phyloP scores from a whole-genome alignment of 2,888 invertebrate species.

The Hirtodrosophila alboralis region DNA sequence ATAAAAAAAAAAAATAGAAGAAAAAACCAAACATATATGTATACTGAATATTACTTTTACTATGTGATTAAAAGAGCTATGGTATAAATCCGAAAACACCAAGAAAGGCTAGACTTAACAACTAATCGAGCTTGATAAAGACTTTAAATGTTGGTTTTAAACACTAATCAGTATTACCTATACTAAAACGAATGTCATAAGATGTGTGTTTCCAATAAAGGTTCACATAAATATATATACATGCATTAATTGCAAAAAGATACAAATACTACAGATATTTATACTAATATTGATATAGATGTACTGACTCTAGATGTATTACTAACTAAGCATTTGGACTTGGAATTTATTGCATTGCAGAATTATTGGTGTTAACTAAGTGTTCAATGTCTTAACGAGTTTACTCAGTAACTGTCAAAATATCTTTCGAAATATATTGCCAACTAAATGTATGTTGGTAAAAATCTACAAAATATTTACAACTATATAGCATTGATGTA shows the following conservation, averaged over 20 bases:
- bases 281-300: background rate
- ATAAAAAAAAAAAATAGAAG: no score
- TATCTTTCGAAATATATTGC: conserved; percentile 5
- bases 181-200: conserved; percentile 8
- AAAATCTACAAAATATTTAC: no score
- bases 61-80: conserved; percentile 11
- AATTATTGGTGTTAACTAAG: conserved; percentile 4
- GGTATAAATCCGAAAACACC: background rate
- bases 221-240: conserved; percentile 10
- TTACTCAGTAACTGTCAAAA: conserved; percentile 15
- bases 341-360: conserved; percentile 12
- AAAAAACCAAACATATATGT: background rate
- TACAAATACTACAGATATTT: conserved; percentile 3
- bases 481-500: background rate
- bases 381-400: conserved; percentile 31
- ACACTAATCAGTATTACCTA: conserved; percentile 5
- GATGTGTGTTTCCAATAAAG: conserved; percentile 3
- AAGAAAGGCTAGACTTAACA: conserved; percentile 12
- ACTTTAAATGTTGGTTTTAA: conserved; percentile 37
- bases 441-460: conserved; percentile 7
- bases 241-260: conserved; percentile 13
- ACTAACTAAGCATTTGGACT: conserved; percentile 9
- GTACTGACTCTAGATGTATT: conserved; percentile 14
- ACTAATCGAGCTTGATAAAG: conserved; percentile 48
- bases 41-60: conserved; percentile 7